A percentile compares a stretch with the other conserved stretches of the same genome.
Evolutionary conservation across 1,140 invertebrate genomes (phyloP).

Genomic region (Cydia strobilella): DNA sequence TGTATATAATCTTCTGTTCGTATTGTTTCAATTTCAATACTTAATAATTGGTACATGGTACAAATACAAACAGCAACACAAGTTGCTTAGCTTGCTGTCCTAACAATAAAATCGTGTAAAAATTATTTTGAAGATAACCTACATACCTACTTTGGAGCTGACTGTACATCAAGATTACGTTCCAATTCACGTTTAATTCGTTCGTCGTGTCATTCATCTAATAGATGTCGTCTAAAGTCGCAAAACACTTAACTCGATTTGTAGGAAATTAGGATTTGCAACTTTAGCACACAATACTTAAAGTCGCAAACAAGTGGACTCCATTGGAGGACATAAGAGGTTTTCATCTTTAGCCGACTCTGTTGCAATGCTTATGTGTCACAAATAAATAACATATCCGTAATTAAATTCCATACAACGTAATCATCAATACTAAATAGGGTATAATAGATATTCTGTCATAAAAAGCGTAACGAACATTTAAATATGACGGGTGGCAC

Average conservation of each 20-base stretch:
- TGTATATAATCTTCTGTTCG: background rate
- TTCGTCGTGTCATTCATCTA: no score
- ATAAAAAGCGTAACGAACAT: constrained; percentile 40
- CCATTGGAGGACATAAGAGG: no score
- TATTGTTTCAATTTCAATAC: background rate
- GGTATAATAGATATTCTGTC: constrained; percentile 22
- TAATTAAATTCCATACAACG: background rate
- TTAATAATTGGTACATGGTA: background rate
- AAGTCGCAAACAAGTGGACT: no score
- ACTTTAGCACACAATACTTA: no score
- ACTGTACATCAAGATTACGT: background rate
- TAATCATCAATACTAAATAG: background rate
- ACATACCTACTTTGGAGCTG: background rate
- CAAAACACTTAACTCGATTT: no score
- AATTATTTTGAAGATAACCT: background rate
- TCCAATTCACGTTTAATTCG: no score
- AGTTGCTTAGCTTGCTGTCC: background rate
- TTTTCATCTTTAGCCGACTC: no score
- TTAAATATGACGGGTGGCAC: constrained; percentile 42
- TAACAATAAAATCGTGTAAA: background rate
- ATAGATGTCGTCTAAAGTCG: no score
- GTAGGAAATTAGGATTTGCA: no score
- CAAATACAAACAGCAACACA: no score
- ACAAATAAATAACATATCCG: no score
- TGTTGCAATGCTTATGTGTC: no score